phyloP scores from a whole-genome alignment of 1,140 invertebrate species.

The Drosophila bocqueti region DNA sequence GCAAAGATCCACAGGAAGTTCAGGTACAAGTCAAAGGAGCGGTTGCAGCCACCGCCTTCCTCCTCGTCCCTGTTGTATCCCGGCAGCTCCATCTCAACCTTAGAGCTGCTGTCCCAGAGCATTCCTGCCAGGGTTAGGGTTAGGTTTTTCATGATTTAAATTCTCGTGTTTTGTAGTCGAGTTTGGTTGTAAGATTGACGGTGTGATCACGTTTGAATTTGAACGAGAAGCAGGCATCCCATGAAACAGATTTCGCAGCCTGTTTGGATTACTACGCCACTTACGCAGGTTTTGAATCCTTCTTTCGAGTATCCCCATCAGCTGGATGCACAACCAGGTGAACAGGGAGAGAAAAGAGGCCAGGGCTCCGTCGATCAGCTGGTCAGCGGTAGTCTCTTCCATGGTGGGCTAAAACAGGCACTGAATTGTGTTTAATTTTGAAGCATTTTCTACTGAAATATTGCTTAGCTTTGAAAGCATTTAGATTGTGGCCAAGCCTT shows the following conservation, averaged over 20 bases:
- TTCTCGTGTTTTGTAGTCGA: conserved; percentile 15
- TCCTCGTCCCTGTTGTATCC: background rate
- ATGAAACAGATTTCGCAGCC: conserved; percentile 16
- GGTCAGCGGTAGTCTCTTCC: conserved; percentile 1
- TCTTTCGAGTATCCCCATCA: background rate
- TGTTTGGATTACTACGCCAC: conserved; percentile 1
- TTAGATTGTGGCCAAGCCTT: background rate
- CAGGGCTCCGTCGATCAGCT: conserved; percentile 8
- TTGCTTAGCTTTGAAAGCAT: background rate
- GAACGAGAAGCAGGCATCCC: background rate
- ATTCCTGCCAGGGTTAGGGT: conserved; percentile 29
- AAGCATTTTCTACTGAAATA: background rate
- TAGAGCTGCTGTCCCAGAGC: conserved; percentile 28
- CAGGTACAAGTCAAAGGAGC: conserved; percentile 43
- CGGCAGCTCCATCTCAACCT: background rate
- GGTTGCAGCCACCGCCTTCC: background rate
- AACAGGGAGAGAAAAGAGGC: conserved; percentile 7
- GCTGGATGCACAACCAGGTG: conserved; percentile 4
- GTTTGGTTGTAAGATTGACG: conserved; percentile 18
- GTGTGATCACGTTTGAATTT: conserved; percentile 27
- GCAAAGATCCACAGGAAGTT: conserved; percentile 68
- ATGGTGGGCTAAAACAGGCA: background rate
- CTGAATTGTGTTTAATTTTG: background rate
- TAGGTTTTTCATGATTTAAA: conserved; percentile 25
- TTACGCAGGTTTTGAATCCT: conserved; percentile 1